Evolutionary conservation across 2,113 vertebrate genomes (phyloP), one percentile per base, ranked within the genome.

Genomic region (Colistium nudipinnis): DNA sequence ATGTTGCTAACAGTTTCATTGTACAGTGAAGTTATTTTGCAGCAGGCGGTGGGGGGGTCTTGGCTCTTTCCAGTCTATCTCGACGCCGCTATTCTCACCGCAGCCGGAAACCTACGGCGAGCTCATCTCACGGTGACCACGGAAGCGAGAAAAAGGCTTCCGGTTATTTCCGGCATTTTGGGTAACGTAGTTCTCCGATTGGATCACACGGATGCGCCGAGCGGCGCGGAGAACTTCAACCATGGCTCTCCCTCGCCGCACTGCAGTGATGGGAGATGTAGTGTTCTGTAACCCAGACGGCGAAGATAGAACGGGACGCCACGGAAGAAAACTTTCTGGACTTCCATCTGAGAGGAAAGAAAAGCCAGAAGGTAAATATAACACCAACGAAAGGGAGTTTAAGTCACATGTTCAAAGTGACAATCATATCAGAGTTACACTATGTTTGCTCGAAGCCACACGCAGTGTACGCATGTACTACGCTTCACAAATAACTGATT

Each of bases 1-100:
- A 76, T 79, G 84, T 43, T 80, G 77, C 76, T 81, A 86, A 84
- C 44, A 90, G 88, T 92, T 93, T 94, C 93, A 94, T 94, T 88
- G 89, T 93, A 92, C 47, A 90, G 62, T 87, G 48, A 66, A 76
- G 78, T 86, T 88, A 62, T 45, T 25, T 17, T 47, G n/a, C 19
- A 35, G 56, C 43, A 83, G 75, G 82, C 86, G 90, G 55, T 71
- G 84, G 63, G 90, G 55, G 70, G 84, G 63, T 88, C 86, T 70
- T 88, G 38, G 79, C 82, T 87, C 72, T 90, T 88, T 79, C 87
- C 87, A 81, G 78, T 88, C 81, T 81, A 76, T 86, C 84, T 88
- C 83, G 89, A 91, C 87, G 86, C 89, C 87, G 87, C 90, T 92
- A 81, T 87, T 78, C 84, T 91, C 70, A 56, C 74, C 81, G 80